Evolutionary conservation across 92 coral and sea anemone genomes (phyloP).

Genomic region (Pocillopora meandrina): DNA sequence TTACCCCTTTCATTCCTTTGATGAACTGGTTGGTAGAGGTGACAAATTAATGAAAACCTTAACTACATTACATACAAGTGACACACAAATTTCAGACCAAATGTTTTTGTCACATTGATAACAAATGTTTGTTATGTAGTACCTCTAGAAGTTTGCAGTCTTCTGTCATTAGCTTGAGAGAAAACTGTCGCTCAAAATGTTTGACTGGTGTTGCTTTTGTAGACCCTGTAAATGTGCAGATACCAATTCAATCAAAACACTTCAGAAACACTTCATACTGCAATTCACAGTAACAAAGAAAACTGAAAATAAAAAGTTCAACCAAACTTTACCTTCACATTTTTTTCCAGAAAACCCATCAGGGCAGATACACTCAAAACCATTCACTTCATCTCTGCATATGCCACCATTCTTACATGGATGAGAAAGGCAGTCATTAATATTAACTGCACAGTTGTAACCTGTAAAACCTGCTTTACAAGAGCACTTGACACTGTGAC

Average conservation of each 20-base stretch:
- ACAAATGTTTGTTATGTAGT: not conserved
- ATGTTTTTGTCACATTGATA: too few species aligned
- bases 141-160: constrained; percentile 75
- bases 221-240: not conserved
- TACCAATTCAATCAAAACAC: too few species aligned
- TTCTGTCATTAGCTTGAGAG: constrained; percentile 76
- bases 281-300: not conserved
- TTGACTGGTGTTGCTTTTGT: not conserved
- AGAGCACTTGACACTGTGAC: constrained; percentile 78
- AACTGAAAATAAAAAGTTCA: not conserved
- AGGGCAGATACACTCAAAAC: constrained; percentile 75
- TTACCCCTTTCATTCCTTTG: too few species aligned
- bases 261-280: too few species aligned
- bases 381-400: constrained; percentile 80
- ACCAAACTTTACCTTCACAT: constrained; percentile 74
- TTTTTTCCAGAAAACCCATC: constrained; percentile 81
- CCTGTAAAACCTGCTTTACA: constrained; percentile 94
- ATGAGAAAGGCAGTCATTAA: constrained; percentile 81
- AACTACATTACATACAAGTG: not conserved
- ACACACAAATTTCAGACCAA: not conserved
- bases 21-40: too few species aligned
- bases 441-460: constrained; percentile 89
- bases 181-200: constrained; percentile 52
- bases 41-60: too few species aligned
- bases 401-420: constrained; percentile 97